A percentile compares a stretch with the other conserved stretches of the same genome.
Evolutionary conservation across 2,888 invertebrate genomes (phyloP).

Genomic region (Thymelicus acteon): DNA sequence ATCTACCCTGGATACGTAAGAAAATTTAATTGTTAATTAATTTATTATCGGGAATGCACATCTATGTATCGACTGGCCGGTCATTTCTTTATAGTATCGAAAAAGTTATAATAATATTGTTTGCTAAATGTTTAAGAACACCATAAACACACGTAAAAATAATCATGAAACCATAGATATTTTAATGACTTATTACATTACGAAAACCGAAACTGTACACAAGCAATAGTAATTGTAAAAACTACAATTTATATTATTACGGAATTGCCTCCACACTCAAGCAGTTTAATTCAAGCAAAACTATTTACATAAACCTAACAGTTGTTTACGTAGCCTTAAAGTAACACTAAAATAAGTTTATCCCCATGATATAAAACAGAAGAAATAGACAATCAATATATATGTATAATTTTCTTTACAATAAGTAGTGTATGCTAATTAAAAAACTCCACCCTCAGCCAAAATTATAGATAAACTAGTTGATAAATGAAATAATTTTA

Average conservation of each 20-base stretch:
- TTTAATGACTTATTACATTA: slow-evolving; percentile 30
- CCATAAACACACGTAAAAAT: slow-evolving; percentile 12
- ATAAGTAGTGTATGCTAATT: slow-evolving; percentile 58
- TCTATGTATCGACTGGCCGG: slow-evolving; percentile 16
- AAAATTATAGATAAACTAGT: slow-evolving; percentile 45
- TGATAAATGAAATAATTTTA: slow-evolving; percentile 43
- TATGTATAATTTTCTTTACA: slow-evolving; percentile 61
- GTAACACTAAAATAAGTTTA: slow-evolving; percentile 56
- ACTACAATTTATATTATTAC: slow-evolving; percentile 52
- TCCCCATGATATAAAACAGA: slow-evolving; percentile 52
- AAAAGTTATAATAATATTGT: neutral
- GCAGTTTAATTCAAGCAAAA: slow-evolving; percentile 57
- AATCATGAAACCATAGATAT: slow-evolving; percentile 21
- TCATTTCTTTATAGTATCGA: slow-evolving; percentile 7
- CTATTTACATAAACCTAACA: slow-evolving; percentile 77
- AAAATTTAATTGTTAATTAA: neutral
- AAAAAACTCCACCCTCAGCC: slow-evolving; percentile 52
- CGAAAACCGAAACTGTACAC: slow-evolving; percentile 43
- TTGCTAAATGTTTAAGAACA: slow-evolving; percentile 12
- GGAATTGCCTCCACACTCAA: slow-evolving; percentile 50
- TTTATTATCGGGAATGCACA: slow-evolving; percentile 1
- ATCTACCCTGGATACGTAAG: neutral
- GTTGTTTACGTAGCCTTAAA: slow-evolving; percentile 62
- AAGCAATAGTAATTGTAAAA: slow-evolving; percentile 43
- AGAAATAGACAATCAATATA: slow-evolving; percentile 58